A percentile compares a stretch with the other conserved stretches of the same genome.
phyloP scores from a whole-genome alignment of 1,140 invertebrate species.

The Oryzaephilus surinamensis region DNA sequence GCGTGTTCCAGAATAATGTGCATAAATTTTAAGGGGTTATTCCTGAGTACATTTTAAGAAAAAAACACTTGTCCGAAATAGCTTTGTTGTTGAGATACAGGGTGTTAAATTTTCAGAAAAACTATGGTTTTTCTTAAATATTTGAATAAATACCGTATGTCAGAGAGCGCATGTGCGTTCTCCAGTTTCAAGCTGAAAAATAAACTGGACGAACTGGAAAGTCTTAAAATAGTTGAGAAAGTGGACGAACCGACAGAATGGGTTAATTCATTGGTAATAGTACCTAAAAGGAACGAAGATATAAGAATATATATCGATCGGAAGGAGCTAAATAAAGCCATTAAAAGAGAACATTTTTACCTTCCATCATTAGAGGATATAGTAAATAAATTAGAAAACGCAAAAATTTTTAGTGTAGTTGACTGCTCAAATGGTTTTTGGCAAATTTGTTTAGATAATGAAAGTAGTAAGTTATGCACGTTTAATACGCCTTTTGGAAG shows the following conservation, averaged over 20 bases:
- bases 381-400: constrained; percentile 34
- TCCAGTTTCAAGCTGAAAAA: too few species aligned
- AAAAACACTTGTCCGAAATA: too few species aligned
- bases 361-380: constrained; percentile 41
- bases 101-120: too few species aligned
- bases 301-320: constrained; percentile 32
- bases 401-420: constrained; percentile 37
- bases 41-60: too few species aligned
- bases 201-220: too few species aligned
- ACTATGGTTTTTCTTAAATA: too few species aligned
- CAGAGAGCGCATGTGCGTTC: too few species aligned
- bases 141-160: too few species aligned
- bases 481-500: constrained; percentile 4
- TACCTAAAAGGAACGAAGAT: constrained; percentile 23
- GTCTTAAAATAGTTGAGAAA: constrained; percentile 1
- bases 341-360: constrained; percentile 35
- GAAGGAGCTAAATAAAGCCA: constrained; percentile 29
- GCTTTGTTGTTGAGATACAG: too few species aligned
- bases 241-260: constrained; percentile 9
- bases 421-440: constrained; percentile 43
- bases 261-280: constrained; percentile 12
- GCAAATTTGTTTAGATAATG: constrained; percentile 37
- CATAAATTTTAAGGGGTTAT: too few species aligned
- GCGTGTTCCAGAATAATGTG: too few species aligned
- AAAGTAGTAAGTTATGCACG: constrained; percentile 35